A percentile compares a stretch with the other conserved stretches of the same genome.
These are phyloP conservation scores for Spicauda simplicius DNA, from an alignment of 2,888 invertebrate species.

Conservation along the genomic window DNA sequence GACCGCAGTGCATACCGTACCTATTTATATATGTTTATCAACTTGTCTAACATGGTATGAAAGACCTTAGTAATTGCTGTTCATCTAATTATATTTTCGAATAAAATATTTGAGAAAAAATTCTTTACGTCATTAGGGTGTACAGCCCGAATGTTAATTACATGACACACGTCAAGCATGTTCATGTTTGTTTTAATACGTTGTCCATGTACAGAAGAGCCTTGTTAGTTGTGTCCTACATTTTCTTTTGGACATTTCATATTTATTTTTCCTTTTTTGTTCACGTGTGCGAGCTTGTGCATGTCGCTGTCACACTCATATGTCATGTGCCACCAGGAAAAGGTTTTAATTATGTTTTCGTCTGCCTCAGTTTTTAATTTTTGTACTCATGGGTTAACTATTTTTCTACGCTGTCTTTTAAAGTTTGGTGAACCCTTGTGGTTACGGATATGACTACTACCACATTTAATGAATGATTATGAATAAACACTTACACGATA, in stretches of 20 bases:
- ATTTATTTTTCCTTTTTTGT: slow-evolving; percentile 12
- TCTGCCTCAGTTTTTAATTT: background rate
- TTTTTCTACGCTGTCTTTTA: background rate
- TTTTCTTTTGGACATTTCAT: slow-evolving; percentile 13
- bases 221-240: slow-evolving; percentile 23
- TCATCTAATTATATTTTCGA: no score
- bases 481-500: no score
- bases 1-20: background rate
- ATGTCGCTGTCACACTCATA: slow-evolving; percentile 19
- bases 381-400: background rate
- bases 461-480: no score
- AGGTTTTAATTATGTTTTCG: slow-evolving; percentile 20
- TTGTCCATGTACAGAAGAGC: background rate
- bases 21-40: background rate
- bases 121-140: background rate
- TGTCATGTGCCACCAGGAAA: slow-evolving; percentile 11
- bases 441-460: no score
- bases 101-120: no score
- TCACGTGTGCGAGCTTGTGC: slow-evolving; percentile 9
- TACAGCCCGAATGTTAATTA: background rate
- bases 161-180: background rate
- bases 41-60: background rate
- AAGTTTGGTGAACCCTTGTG: no score
- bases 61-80: no score
- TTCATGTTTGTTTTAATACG: slow-evolving; percentile 6